Evolutionary conservation across 1,140 invertebrate genomes (phyloP), one percentile per base, ranked within the genome.

Genomic region (Hypsibius dujardini): DNA sequence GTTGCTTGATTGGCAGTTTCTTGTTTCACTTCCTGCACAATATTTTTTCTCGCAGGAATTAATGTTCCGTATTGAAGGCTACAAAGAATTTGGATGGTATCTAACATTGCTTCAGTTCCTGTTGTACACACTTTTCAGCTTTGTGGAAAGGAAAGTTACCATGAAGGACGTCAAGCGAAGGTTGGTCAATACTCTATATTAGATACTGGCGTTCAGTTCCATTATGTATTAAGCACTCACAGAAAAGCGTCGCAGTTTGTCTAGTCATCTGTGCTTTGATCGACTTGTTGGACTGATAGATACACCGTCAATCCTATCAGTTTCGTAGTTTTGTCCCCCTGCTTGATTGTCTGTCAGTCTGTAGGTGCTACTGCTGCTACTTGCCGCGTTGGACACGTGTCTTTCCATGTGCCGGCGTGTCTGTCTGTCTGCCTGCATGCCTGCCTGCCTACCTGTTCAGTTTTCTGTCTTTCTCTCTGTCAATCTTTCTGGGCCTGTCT

Each of bases 81-180:
- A 94, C 74, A 87, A 89, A 77, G 86, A 88, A 15, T 90, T 87
- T 78, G 92, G 92, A 67, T 91, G 92, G 86, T 95, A 91, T 78
- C 83, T 96, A 72, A 96, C 93, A 2, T 81, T 95, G 62, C 81
- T 95, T 40, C 93, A 96, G 81, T 96, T 96, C 83, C 83, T 83
- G 7, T 89, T 87, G 75, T 96, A 95, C 77, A 85, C 86, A 47
- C 72, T 86, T 69, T 90, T 95, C 79, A 90, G 88, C 72, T 83
- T 86, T 72, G 76, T 86, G 47, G 92, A 95, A 81, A 85, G 85
- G 3, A 78, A 82, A 72, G 78, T 89, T 59, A 84, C 83, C 76
- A 77, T 77, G 72, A 83, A 84, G 73, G 84, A 85, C 71, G 83
- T 81, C 70, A 79, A 81, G 73, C 84, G 88, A 77, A 88, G 84